Evolutionary conservation across 2,888 invertebrate species (phyloP), one percentile per base, ranked within the genome.

Genomic region (Ichneumon xanthorius): DNA sequence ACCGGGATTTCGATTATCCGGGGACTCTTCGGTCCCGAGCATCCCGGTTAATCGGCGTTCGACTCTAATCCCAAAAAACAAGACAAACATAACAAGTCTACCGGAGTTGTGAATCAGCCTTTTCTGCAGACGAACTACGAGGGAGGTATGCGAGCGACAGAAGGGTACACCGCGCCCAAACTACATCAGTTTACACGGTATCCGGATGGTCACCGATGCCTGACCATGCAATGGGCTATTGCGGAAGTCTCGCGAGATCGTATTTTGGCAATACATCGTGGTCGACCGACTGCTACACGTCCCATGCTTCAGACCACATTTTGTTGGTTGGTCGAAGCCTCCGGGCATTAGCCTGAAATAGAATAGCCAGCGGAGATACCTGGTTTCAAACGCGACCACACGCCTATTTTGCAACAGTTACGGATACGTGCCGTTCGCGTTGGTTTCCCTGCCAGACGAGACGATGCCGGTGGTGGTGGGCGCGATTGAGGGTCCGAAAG

Each of bases 361-460:
- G 87, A 89, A 87, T 87, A 81, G 85, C 78, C 80, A 26, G 22
- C 2, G 58, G 14, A 26, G 61, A 63, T 63, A 63, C 75, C 80
- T 40, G 89, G 89, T 91, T 92, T 90, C 89, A 90, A 92, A 91
- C 89, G 90, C 86, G 87, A 92, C 92, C 92, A 78, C 92, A 90
- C 88, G 89, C 90, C 91, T 90, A 91, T 92, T 93, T 92, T 90
- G 89, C 90, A 89, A 89, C 90, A 90, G 90, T 91, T 90, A 90
- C 89, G 50, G 86, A 80, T 87, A 88, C 58, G 68, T 19, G 37
- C 33, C 63, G 63, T 63, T 63, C 7, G 33, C n/a, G n/a, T 6
- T 30, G 14, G 61, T 30, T 63, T n/a, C n/a, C 16, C 6, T 30
- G 7, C 30, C 16, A 3, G 61, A 6, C 33, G 61, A 48, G 67